phyloP scores from a whole-genome alignment of 2,888 invertebrate species.

The Malacosoma neustria region DNA sequence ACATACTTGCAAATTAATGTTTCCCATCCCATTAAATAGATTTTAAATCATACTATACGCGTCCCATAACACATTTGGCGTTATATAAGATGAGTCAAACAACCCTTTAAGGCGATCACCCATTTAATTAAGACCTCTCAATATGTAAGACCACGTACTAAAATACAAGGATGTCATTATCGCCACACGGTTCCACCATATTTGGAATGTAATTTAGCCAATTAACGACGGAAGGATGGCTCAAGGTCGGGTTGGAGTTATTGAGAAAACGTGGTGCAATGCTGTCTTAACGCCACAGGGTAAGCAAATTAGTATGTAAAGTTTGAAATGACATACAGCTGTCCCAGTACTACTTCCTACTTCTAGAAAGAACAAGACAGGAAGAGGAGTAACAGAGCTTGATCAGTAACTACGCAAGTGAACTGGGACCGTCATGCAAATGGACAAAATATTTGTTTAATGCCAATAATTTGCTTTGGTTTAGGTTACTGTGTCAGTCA shows the following conservation, averaged over 20 bases:
- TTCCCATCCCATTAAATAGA: background rate
- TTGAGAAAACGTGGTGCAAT: slow-evolving; percentile 41
- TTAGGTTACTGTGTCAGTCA: too few species aligned
- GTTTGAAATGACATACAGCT: background rate
- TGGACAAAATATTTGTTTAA: too few species aligned
- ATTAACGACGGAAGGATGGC: slow-evolving; percentile 44
- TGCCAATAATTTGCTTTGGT: too few species aligned
- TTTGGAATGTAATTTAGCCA: slow-evolving; percentile 60
- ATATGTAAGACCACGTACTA: slow-evolving; percentile 29
- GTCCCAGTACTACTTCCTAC: too few species aligned
- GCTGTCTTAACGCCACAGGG: slow-evolving; percentile 12
- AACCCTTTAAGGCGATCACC: slow-evolving; percentile 18
- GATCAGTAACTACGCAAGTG: too few species aligned
- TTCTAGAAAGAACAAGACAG: too few species aligned
- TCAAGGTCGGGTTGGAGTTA: slow-evolving; percentile 44
- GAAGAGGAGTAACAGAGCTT: too few species aligned
- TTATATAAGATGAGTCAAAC: slow-evolving; percentile 19
- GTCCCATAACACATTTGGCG: background rate
- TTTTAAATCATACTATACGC: background rate
- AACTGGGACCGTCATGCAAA: too few species aligned
- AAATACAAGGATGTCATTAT: slow-evolving; percentile 57
- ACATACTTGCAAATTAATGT: background rate
- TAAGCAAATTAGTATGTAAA: background rate
- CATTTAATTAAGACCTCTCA: slow-evolving; percentile 40
- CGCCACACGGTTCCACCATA: slow-evolving; percentile 38